Percentiles rank a stretch among this genome's conserved stretches.
Evolutionary conservation across 2,888 invertebrate species (phyloP).

Genomic region (Agriopis aurantiaria): DNA sequence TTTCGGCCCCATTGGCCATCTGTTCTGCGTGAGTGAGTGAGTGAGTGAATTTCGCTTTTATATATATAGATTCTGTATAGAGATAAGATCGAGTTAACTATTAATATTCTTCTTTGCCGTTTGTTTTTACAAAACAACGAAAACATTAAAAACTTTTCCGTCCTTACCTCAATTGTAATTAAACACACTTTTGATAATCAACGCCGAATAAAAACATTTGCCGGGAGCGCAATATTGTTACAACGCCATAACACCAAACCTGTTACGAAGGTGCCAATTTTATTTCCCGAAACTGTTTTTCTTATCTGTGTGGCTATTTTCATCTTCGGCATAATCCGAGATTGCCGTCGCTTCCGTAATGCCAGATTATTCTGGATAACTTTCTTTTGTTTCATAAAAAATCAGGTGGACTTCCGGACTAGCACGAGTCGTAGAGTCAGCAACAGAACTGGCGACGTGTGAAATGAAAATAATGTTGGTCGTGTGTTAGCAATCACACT

Average conservation of each 20-base stretch:
- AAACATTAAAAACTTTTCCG: conserved; percentile 14
- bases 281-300: conserved; percentile 25
- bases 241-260: conserved; percentile 10
- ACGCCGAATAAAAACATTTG: conserved; percentile 18
- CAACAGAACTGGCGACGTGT: conserved; percentile 26
- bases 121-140: conserved; percentile 6
- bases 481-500: neutral
- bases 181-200: conserved; percentile 18
- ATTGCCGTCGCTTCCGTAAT: conserved; percentile 47
- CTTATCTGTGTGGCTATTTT: conserved; percentile 36
- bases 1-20: too few species aligned
- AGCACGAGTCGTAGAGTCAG: conserved; percentile 37
- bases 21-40: too few species aligned
- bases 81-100: too few species aligned
- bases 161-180: conserved; percentile 15
- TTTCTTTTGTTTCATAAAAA: conserved; percentile 56
- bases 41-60: too few species aligned
- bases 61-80: too few species aligned
- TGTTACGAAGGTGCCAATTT: conserved; percentile 20
- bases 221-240: conserved; percentile 8
- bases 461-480: neutral
- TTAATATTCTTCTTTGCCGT: neutral
- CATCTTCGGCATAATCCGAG: conserved; percentile 43
- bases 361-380: conserved; percentile 51
- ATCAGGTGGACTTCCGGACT: conserved; percentile 49